phyloP scores from a whole-genome alignment of 2,888 invertebrate species.

The Macropis europaea region DNA sequence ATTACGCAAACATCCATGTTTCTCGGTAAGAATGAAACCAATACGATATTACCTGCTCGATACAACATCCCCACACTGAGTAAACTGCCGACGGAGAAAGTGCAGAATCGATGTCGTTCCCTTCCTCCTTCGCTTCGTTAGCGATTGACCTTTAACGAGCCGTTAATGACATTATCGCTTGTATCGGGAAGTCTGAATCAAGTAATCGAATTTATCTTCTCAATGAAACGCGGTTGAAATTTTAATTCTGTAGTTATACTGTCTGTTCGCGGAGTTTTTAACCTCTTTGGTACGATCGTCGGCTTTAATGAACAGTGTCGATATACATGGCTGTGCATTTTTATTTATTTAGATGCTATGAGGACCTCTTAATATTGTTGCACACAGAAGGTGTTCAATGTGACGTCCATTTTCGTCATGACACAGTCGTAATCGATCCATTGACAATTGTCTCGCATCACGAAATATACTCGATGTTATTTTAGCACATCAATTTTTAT shows the following conservation, averaged over 20 bases:
- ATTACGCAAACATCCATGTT: constrained; percentile 59
- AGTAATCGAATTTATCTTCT: not conserved
- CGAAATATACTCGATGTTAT: no score
- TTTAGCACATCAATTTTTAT: no score
- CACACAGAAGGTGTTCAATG: no score
- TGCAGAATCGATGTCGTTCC: not conserved
- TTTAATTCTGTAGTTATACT: not conserved
- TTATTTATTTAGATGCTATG: no score
- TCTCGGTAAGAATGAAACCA: constrained; percentile 9
- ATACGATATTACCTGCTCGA: not conserved
- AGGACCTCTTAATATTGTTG: no score
- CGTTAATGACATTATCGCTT: constrained; percentile 7
- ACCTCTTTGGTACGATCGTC: no score
- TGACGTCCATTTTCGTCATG: no score
- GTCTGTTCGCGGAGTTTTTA: no score
- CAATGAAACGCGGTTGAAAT: not conserved
- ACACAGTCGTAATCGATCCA: no score
- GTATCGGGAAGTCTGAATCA: not conserved
- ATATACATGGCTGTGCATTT: no score
- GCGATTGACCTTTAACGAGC: constrained; percentile 16
- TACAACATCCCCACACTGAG: not conserved
- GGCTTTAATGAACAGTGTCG: no score
- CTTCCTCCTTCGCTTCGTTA: not conserved
- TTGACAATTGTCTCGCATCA: no score
- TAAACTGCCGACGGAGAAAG: not conserved